Conservation (phyloP, 92 coral and sea anemone genomes). For the Plumapathes pennacea region DNA sequence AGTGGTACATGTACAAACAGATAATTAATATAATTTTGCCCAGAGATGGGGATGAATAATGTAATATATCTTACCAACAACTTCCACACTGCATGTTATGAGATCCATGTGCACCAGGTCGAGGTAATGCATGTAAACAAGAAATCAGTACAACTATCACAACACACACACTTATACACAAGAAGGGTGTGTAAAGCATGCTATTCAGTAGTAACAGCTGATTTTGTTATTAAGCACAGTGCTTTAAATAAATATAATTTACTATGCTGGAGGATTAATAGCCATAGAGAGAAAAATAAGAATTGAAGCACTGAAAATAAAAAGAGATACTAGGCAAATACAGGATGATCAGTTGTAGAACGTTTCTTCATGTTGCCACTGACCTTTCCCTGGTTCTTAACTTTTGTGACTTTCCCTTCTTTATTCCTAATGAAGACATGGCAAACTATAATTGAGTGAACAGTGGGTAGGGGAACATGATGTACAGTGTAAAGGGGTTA, state of each 20-base stretch:
- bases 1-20: too few species aligned
- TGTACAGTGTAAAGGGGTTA: too few species aligned
- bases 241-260: too few species aligned
- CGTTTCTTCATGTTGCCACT: background rate
- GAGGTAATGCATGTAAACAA: background rate
- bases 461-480: too few species aligned
- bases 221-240: too few species aligned
- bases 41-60: too few species aligned
- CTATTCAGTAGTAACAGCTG: background rate
- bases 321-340: background rate
- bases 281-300: too few species aligned
- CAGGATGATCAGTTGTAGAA: background rate
- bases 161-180: background rate
- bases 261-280: too few species aligned
- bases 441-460: too few species aligned
- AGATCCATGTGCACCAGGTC: background rate
- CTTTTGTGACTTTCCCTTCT: constrained; percentile 66
- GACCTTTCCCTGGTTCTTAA: constrained; percentile 89
- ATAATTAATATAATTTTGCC: too few species aligned
- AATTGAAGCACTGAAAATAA: too few species aligned
- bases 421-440: constrained; percentile 55
- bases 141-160: background rate
- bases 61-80: constrained; percentile 88
- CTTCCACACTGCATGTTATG: constrained; percentile 70
- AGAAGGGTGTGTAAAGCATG: background rate